These are phyloP conservation scores for Xiphophorus hellerii DNA, from an alignment of 2,113 vertebrate species.

Conservation along the genomic window DNA sequence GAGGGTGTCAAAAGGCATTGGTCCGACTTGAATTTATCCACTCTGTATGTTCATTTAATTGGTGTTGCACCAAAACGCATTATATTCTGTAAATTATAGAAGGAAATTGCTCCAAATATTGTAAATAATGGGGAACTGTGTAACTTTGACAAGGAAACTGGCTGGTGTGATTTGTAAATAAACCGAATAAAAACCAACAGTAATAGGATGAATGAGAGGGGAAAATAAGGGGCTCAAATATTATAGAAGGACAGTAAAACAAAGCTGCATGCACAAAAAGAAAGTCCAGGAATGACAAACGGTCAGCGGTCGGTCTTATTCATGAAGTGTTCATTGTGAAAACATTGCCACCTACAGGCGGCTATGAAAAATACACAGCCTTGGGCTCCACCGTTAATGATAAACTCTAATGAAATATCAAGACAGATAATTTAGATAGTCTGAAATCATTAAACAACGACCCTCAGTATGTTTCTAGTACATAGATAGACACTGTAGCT, in stretches of 20 bases:
- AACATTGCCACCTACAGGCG: slow-evolving; percentile 66
- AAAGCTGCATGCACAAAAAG: not conserved
- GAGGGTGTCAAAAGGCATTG: not conserved
- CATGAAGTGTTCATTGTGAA: slow-evolving; percentile 18
- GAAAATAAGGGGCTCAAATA: not conserved
- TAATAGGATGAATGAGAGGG: not conserved
- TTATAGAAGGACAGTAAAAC: not conserved
- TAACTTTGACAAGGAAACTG: not conserved
- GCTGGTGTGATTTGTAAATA: not conserved
- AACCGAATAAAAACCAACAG: not conserved
- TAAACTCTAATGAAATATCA: not conserved
- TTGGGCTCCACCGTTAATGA: too few relatives aligned
- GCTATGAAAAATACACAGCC: not conserved
- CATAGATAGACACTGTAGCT: not conserved
- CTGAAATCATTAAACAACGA: not conserved
- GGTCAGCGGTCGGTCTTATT: not conserved
- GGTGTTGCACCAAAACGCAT: not conserved
- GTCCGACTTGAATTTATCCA: not conserved
- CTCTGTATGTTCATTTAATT: not conserved
- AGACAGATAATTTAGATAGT: not conserved
- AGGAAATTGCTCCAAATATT: not conserved
- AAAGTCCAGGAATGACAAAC: not conserved
- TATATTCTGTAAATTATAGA: not conserved
- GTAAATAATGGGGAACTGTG: not conserved
- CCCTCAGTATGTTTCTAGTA: not conserved